A percentile compares a stretch with the other conserved stretches of the same genome.
Evolutionary conservation across 2,113 vertebrate genomes (phyloP).

Genomic region (Salminus brasiliensis): DNA sequence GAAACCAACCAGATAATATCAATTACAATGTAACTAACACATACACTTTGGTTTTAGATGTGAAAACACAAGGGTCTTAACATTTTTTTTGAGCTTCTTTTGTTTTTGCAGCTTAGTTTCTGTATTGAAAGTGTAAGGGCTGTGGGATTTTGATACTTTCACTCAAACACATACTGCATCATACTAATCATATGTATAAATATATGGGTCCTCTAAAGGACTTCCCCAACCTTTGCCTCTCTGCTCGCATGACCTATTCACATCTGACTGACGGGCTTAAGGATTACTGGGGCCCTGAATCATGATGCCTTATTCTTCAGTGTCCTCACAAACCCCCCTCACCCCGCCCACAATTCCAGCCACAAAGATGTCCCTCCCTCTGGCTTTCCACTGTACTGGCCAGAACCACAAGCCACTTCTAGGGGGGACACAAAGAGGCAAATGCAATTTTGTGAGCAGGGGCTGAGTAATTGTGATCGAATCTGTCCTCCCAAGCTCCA

Average conservation of each 20-base stretch:
- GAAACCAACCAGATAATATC: too few relatives aligned
- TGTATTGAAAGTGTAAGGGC: too few relatives aligned
- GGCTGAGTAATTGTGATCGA: conserved; percentile 60
- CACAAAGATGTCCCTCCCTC: conserved; percentile 51
- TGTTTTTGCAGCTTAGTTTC: too few relatives aligned
- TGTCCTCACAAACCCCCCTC: conserved; percentile 17
- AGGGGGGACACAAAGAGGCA: conserved; percentile 63
- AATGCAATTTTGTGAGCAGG: conserved; percentile 57
- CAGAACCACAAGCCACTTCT: conserved; percentile 65
- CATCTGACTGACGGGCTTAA: conserved; percentile 44
- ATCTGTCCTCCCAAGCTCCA: conserved; percentile 52
- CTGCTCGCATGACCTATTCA: conserved; percentile 63
- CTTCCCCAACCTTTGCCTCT: too few relatives aligned
- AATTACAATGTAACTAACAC: too few relatives aligned
- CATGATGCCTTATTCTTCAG: neutral
- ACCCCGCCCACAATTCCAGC: neutral
- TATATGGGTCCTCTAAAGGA: too few relatives aligned
- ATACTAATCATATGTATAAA: too few relatives aligned
- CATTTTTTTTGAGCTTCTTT: too few relatives aligned
- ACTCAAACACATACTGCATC: too few relatives aligned
- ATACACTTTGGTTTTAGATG: too few relatives aligned
- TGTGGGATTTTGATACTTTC: too few relatives aligned
- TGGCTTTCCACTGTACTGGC: conserved; percentile 31
- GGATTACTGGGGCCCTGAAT: neutral
- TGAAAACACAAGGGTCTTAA: too few relatives aligned